Conservation (phyloP, 1,140 invertebrate species). For the Drosophila baimaii region DNA sequence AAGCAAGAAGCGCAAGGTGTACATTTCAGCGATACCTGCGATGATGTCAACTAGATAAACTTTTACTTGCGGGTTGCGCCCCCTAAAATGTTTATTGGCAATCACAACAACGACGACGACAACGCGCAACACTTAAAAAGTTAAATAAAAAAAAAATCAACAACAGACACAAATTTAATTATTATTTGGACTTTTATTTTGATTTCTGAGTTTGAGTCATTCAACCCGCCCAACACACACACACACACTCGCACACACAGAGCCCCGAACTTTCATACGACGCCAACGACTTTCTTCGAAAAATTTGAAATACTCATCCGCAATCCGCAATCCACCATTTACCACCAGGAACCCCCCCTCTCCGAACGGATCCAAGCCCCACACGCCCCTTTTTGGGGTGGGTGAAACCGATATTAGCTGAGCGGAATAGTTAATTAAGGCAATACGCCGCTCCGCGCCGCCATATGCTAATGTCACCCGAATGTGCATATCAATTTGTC, state of each 20-base stretch:
- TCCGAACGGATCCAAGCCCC: background rate
- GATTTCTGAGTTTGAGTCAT: constrained; percentile 69
- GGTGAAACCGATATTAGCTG: constrained; percentile 83
- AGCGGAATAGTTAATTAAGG: constrained; percentile 79
- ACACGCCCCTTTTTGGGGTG: constrained; percentile 55
- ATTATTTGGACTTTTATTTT: constrained; percentile 59
- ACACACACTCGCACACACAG: too few species aligned
- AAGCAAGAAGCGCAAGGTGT: constrained; percentile 2
- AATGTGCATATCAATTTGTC: constrained; percentile 54
- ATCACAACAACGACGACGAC: constrained; percentile 8
- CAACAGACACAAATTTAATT: constrained; percentile 35
- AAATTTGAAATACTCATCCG: constrained; percentile 66
- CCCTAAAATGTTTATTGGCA: constrained; percentile 45
- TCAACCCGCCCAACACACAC: constrained; percentile 50
- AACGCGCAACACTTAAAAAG: constrained; percentile 13
- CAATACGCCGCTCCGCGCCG: constrained; percentile 14
- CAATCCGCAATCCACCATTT: constrained; percentile 28
- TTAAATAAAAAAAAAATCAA: constrained; percentile 13
- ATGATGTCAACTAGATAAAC: constrained; percentile 51
- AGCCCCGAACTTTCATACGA: constrained; percentile 63
- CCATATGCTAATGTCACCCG: constrained; percentile 69
- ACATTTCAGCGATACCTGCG: constrained; percentile 19
- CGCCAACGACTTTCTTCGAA: constrained; percentile 61
- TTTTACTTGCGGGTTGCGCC: constrained; percentile 37
- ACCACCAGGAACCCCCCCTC: constrained; percentile 10